A percentile compares a stretch with the other conserved stretches of the same genome.
Evolutionary conservation across 2,888 invertebrate species (phyloP).

Genomic region (Caenorhabditis parvicauda): DNA sequence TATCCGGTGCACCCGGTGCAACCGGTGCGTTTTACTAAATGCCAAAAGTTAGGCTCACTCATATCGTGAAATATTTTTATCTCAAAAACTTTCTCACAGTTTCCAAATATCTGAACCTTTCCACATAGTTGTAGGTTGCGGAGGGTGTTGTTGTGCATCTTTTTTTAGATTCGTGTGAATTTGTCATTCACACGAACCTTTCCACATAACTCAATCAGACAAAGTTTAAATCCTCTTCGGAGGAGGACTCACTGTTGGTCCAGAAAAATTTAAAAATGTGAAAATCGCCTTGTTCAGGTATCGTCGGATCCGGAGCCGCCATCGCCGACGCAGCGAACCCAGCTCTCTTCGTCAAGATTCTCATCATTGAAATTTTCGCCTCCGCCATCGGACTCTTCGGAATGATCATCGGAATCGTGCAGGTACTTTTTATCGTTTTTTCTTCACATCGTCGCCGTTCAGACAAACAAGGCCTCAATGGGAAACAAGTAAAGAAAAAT

Average conservation of each 20-base stretch:
- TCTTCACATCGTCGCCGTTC: slow-evolving; percentile 6
- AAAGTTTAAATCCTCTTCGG: background rate
- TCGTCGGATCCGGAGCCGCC: slow-evolving; percentile 95
- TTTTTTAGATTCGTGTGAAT: no score
- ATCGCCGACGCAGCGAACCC: slow-evolving; percentile 96
- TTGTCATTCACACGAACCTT: no score
- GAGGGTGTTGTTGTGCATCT: no score
- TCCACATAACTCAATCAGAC: background rate
- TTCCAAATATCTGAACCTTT: no score
- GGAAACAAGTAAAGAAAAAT: slow-evolving; percentile 32
- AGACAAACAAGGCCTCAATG: slow-evolving; percentile 51
- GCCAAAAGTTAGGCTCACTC: background rate
- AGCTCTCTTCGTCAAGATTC: slow-evolving; percentile 91
- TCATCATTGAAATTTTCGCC: slow-evolving; percentile 98
- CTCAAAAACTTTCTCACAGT: no score
- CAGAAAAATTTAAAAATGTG: no score
- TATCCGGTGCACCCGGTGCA: no score
- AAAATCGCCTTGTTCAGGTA: slow-evolving; percentile 69
- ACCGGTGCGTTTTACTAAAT: background rate
- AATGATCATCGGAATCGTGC: slow-evolving; percentile 85
- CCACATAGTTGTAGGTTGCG: no score
- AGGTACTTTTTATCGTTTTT: slow-evolving; percentile 25
- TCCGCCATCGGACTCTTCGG: slow-evolving; percentile 98
- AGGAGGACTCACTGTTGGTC: background rate
- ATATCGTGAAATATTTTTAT: no score